phyloP scores from a whole-genome alignment of 2,888 invertebrate species.

The Holacanthella duospinosa region DNA sequence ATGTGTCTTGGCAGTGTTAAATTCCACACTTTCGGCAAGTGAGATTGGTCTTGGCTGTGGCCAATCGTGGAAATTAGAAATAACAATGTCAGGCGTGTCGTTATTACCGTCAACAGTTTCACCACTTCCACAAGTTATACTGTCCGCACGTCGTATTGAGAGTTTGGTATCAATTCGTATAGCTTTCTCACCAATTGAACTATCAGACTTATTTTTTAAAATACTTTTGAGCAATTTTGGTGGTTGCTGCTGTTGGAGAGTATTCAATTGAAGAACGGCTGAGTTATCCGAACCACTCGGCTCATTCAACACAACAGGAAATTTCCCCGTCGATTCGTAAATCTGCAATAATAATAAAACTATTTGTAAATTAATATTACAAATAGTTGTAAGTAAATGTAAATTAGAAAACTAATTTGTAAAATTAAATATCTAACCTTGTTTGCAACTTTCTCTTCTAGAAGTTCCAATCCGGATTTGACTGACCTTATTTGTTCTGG shows the following conservation, averaged over 20 bases:
- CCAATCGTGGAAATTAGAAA: slow-evolving; percentile 17
- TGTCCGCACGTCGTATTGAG: slow-evolving; percentile 14
- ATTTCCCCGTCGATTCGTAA: slow-evolving; percentile 6
- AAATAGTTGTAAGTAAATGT: background rate
- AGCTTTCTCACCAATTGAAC: slow-evolving; percentile 32
- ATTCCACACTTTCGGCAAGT: slow-evolving; percentile 22
- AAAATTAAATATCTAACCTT: background rate
- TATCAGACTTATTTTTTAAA: slow-evolving; percentile 38
- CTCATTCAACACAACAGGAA: slow-evolving; percentile 9
- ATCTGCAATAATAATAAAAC: slow-evolving; percentile 1
- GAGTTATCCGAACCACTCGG: background rate
- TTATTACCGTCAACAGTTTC: slow-evolving; percentile 11
- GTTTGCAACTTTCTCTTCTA: slow-evolving; percentile 7
- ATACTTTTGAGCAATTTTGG: slow-evolving; percentile 37
- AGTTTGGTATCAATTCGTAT: slow-evolving; percentile 26
- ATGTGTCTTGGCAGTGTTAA: slow-evolving; percentile 19
- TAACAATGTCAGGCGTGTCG: slow-evolving; percentile 18
- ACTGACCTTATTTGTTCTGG: background rate
- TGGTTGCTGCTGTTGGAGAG: slow-evolving; percentile 11
- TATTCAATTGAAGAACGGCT: background rate
- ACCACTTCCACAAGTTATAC: slow-evolving; percentile 8
- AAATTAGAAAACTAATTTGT: too few species aligned
- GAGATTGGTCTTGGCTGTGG: slow-evolving; percentile 20
- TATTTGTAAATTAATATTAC: background rate
- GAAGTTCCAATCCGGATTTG: slow-evolving; percentile 5